Evolutionary conservation across 2,888 invertebrate genomes (phyloP), one percentile per base, ranked within the genome.

Genomic region (Epinotia demarniana): DNA sequence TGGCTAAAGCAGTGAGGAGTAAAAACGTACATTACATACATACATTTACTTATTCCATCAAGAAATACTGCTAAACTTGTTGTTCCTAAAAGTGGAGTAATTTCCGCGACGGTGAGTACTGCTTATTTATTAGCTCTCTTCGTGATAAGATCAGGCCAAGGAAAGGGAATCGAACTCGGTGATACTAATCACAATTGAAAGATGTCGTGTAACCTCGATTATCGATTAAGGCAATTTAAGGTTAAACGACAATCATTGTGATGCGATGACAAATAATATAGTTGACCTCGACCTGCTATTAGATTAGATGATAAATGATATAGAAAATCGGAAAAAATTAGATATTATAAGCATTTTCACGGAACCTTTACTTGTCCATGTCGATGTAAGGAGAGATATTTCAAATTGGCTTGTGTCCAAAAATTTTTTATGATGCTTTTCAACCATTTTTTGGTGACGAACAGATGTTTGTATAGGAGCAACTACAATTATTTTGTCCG

Each of bases 91-190:
- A 0, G 33, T 33, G 33, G 33, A 8, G 33, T 46, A 46, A 46
- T 46, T 43, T 43, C 43, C 2, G 43, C 43, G 9, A 43, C 43
- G 2, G 1, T 5, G 12, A 2, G 11, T 43, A 9, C 12, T 12
- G 6, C 16, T 16, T 4, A 13, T 49, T 16, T n/a, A 53, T n/a
- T 53, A 53, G 1, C n/a, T 4, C 53, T 53, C n/a, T 53, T 53
- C n/a, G 53, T 53, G 53, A 53, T 13, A n/a, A 53, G 53, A 53
- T 53, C 53, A 53, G 53, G 53, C 53, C 53, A 53, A 53, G 53
- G 53, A 53, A 53, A 53, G n/a, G 53, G 53, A n/a, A 8, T 53
- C n/a, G 53, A 53, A n/a, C 53, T 53, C 8, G 53, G n/a, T 53
- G 53, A 8, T 53, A n/a, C 53, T 53, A n/a, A 53, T 53, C n/a